Base-by-base conservation (phyloP, 1,140 invertebrate species). In the Hestina assimilis region DNA sequence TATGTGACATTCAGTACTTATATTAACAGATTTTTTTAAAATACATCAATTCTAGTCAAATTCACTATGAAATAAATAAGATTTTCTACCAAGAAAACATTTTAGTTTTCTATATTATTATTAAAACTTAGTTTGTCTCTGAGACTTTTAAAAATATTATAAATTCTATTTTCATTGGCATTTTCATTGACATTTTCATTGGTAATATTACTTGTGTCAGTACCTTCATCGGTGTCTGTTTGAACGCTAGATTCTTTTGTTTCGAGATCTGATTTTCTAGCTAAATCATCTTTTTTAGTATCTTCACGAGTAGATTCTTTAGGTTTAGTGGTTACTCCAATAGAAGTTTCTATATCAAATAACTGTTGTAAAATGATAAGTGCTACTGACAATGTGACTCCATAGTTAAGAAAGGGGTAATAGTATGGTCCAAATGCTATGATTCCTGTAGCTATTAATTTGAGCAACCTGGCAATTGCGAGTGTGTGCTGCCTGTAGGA, bases 351-450 rank as follows among this genome's bases (percentile, higher is more conserved):
- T 11, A 41, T 59, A 45, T 78, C 78, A 41, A 87, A 73, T 7
- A 89, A 26, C 60, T 92, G 91, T 55, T 93, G 92, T 5, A 89
- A 12, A 3, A 90, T 88, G 11, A 92, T 84, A 6, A 92, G 43
- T 0, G 78, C 70, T 59, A 92, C 90, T 35, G 89, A 78, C 4
- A 79, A 74, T 8, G 90, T 84, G 12, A 93, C 75, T 12, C 90
- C 78, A 73, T 89, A 92, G 63, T 90, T 92, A 2, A 92, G 76
- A 9, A 91, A 69, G 59, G 89, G 90, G 5, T 92, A 64, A 0
- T 90, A 88, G n/a, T 90, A 79, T 23, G 91, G 89, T 7, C 90
- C 90, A 52, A 92, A 88, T 2, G 90, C 75, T 33, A 92, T 66
- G 21, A 88, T 82, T 20, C 89, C 67, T 5, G 91, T 75, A 9